A percentile compares a stretch with the other conserved stretches of the same genome.
These are phyloP conservation scores for Apeira syringaria DNA, from an alignment of 2,888 invertebrate genomes.

Conservation along the genomic window DNA sequence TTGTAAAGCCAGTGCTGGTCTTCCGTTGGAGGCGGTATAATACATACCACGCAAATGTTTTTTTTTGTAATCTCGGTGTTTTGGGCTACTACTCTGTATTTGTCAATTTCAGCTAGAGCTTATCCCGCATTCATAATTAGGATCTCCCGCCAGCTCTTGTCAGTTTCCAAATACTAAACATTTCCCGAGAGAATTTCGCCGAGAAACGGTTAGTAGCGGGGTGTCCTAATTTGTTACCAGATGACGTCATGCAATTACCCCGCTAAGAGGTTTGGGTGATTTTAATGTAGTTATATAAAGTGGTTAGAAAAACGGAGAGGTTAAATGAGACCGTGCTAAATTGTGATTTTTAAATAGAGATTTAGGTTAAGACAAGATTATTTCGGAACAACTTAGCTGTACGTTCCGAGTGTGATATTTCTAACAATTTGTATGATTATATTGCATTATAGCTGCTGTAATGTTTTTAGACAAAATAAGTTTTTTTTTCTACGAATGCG, in stretches of 20 bases:
- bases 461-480: too few species aligned
- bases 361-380: too few species aligned
- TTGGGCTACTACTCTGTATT: neutral
- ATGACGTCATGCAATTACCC: constrained; percentile 53
- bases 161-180: constrained; percentile 38
- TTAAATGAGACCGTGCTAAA: neutral
- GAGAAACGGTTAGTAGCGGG: constrained; percentile 41
- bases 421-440: too few species aligned
- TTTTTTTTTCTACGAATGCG: too few species aligned
- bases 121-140: constrained; percentile 1
- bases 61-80: too few species aligned
- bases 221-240: constrained; percentile 44
- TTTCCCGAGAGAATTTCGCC: constrained; percentile 36
- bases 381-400: too few species aligned
- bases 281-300: constrained; percentile 26
- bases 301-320: constrained; percentile 4
- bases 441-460: too few species aligned
- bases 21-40: too few species aligned
- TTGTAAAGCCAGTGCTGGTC: too few species aligned
- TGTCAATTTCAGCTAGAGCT: neutral
- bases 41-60: too few species aligned
- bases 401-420: too few species aligned
- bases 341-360: too few species aligned
- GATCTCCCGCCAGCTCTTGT: constrained; percentile 27
- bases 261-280: constrained; percentile 24